Base-by-base conservation (phyloP, 2,888 invertebrate genomes). In the Agriopis leucophaearia region DNA sequence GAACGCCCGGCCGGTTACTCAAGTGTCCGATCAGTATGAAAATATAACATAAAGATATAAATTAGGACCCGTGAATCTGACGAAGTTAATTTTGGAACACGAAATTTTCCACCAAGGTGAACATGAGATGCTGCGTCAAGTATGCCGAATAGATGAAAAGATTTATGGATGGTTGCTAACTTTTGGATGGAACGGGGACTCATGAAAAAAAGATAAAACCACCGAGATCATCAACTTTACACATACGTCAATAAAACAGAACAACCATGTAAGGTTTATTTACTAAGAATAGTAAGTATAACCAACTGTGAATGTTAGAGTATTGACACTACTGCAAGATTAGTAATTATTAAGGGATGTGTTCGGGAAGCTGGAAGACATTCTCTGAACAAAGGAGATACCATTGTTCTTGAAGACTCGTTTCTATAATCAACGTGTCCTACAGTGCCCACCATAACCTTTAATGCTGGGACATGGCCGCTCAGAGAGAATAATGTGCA, bases 1-100 rank as follows among this genome's bases (percentile, higher is more conserved):
- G 85, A 84, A 8, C 81, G 81, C 3, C 80, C 79, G 13, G 60
- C 40, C 8, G 68, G 50, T 8, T 59, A 27, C 16, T 55, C 55
- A 8, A 15, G 16, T 15, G 27, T 27, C 27, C 55, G 44, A 3
- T 51, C n/a, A 36, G 10, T 15, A n/a, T 51, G 36, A 36, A 15
- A 35, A 13, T n/a, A 15, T 9, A 51, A 18, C 18, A 15, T 0
- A 6, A n/a, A 8, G 36, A 13, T 35, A 5, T 15, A 15, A 8
- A n/a, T 35, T 13, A 51, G 9, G 8, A 13, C 51, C 51, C 51
- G 51, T 51, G n/a, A 51, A 51, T 8, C n/a, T 0, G n/a, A 8
- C 12, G 12, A 51, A 51, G 9, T 12, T 10, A 18, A 48, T 18
- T 18, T 48, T 12, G 9, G 15, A 48, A 18, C 18, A 6, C 48